Evolutionary conservation across 2,113 vertebrate genomes (phyloP), one percentile per base, ranked within the genome.

Genomic region (Aspiorhynchus laticeps): DNA sequence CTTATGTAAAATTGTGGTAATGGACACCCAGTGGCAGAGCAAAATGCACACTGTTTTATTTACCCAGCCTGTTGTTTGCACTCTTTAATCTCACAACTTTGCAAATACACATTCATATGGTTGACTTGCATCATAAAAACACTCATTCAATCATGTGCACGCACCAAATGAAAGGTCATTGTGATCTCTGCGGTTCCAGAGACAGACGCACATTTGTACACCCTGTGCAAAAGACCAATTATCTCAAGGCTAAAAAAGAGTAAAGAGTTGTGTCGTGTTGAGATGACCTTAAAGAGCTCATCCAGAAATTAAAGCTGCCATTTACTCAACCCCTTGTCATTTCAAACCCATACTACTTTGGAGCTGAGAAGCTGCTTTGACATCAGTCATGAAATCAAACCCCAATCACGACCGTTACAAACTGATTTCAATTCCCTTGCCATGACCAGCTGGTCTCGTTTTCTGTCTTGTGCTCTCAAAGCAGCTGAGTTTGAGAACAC

Each of bases 401-500:
- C 77, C 48, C 14, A 59, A n/a, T 80, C 59, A 67, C 17, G 10
- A 10, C 63, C 67, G 11, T 61, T 15, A 33, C 26, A 17, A 59
- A 73, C 65, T 61, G 33, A 65, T 31, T 48, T 79, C 63, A 4
- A 28, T 83, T 48, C 46, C 33, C 19, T 33, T 73, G 31, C 87
- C 21, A 19, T 61, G 53, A 59, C 24, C 67, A 65, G 28, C 82
- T 84, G 82, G 80, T 63, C 26, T 75, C 21, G 31, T 7, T 53
- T 61, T 38, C 56, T 73, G 11, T 28, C 48, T 6, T 38, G 43
- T 77, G n/a, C 43, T 56, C 9, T n/a, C 56, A 76, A 85, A 89
- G 80, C 87, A 82, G 84, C 86, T 85, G 81, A 90, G 89, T 88
- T 86, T 77, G 84, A 85, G 77, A 83, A 86, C 82, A 83, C 46